phyloP scores from a whole-genome alignment of 2,113 vertebrate genomes.

The Entelurus aequoreus region DNA sequence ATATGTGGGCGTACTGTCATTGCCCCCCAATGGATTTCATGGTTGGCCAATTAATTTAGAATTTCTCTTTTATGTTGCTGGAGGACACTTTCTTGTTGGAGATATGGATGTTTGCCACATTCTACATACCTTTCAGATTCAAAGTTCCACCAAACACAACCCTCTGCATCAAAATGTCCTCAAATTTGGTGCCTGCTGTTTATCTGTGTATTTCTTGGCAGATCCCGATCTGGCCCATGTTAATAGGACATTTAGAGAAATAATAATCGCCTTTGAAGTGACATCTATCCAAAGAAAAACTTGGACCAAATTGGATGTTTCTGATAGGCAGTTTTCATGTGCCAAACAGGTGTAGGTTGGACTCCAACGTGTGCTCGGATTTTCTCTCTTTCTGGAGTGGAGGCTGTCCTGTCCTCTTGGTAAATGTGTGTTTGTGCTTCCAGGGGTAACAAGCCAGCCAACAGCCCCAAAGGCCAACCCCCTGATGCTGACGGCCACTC shows the following conservation, averaged over 20 bases:
- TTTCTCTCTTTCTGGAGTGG: constrained; percentile 44
- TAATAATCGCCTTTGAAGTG: constrained; percentile 40
- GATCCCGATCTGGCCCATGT: constrained; percentile 42
- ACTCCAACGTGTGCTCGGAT: constrained; percentile 44
- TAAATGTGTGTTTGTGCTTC: constrained; percentile 69
- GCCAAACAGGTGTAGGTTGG: constrained; percentile 53
- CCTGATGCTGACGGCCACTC: constrained; percentile 88
- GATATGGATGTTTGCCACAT: constrained; percentile 51
- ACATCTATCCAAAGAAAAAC: constrained; percentile 52
- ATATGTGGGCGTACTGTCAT: constrained; percentile 50
- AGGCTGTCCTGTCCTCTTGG: constrained; percentile 15
- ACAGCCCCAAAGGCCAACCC: constrained; percentile 81
- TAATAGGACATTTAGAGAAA: constrained; percentile 39
- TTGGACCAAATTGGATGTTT: constrained; percentile 43
- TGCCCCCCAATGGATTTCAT: constrained; percentile 32
- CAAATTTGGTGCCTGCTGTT: constrained; percentile 41
- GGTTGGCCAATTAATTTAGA: constrained; percentile 12
- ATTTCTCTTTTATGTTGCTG: constrained; percentile 37
- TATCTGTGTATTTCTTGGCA: constrained; percentile 47
- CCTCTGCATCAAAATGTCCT: constrained; percentile 49
- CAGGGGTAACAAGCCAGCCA: constrained; percentile 81
- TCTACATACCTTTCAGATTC: constrained; percentile 48
- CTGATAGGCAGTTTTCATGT: constrained; percentile 34
- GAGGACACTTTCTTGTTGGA: constrained; percentile 52
- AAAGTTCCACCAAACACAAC: constrained; percentile 44